Percentiles rank a stretch among this genome's conserved stretches.
phyloP scores from a whole-genome alignment of 2,113 vertebrate species.

The Larimichthys polyactis region DNA sequence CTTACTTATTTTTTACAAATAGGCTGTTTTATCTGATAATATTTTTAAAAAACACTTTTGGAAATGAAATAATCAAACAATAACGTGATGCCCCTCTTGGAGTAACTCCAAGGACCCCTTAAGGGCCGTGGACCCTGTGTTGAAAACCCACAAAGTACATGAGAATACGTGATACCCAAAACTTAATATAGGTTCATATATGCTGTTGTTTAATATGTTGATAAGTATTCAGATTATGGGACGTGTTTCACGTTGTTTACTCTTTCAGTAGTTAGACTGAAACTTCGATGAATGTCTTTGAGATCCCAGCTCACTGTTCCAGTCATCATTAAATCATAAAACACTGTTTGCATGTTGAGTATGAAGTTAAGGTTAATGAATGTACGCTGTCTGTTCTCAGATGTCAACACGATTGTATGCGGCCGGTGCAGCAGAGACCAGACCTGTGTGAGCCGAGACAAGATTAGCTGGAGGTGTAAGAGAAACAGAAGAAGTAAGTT shows the following conservation, averaged over 20 bases:
- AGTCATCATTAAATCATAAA: background rate
- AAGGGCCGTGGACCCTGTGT: too few species aligned
- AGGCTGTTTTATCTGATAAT: too few species aligned
- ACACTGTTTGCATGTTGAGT: background rate
- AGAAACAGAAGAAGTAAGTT: slow-evolving; percentile 24
- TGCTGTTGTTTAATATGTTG: background rate
- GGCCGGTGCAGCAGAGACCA: slow-evolving; percentile 62
- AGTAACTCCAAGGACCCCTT: too few species aligned
- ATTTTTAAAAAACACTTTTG: too few species aligned
- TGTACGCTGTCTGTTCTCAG: slow-evolving; percentile 25
- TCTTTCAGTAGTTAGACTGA: background rate
- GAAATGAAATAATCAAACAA: too few species aligned
- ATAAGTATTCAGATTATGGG: background rate
- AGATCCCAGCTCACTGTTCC: background rate
- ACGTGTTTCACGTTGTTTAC: background rate
- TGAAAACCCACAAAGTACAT: too few species aligned
- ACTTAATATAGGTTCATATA: background rate
- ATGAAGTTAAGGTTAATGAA: background rate
- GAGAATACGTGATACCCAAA: background rate
- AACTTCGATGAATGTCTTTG: too few species aligned
- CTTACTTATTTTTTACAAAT: too few species aligned
- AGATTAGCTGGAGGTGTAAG: slow-evolving; percentile 70
- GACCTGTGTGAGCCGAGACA: slow-evolving; percentile 66
- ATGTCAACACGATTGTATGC: slow-evolving; percentile 72
- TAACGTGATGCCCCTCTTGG: too few species aligned